Base-by-base conservation (phyloP, 1,140 invertebrate species). In the Formica selysi region DNA sequence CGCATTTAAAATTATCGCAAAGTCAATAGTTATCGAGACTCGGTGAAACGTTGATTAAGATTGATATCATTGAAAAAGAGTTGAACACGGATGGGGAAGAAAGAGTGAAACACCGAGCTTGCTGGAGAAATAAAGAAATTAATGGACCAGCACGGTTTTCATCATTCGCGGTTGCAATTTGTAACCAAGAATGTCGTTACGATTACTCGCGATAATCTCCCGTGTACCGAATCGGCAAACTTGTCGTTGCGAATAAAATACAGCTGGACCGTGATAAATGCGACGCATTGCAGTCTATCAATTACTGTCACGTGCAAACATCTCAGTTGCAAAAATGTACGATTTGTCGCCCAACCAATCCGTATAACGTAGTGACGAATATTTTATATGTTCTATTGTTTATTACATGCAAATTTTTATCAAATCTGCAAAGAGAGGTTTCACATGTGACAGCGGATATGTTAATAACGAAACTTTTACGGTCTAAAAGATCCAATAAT, bases 291-390 rank as follows among this genome's bases (percentile, higher is more conserved):
- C 79, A 16, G 26, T 73, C 67, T 68, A 81, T 81, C 67, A 81
- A 81, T 81, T 81, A 81, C 22, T 41, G 79, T 73, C 67, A 73
- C 19, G 36, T 32, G 51, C 79, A 81, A 54, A 59, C 51, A 32
- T 73, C 26, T 57, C 79, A 67, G 26, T 22, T 71, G 54, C 22
- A 81, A 81, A 81, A 81, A 44, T 73, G 54, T 61, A 71, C 78
- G 48, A 74, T 57, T 74, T 11, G 51, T 73, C 36, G 54, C 67
- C 48, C 41, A 51, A 54, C 41, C 13, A 13, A 36, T n/a, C 11
- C 11, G 44, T n/a, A 19, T 59, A 59, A 38, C 11, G 8, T 51
- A 51, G n/a, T 16, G 22, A 59, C 51, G 65, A 71, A 38, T 57
- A 57, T 67, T 51, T n/a, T 32, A 70, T 22, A 80, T 59, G 36